Conservation (phyloP, 2,888 invertebrate species). For the Lasioglossum calceatum region DNA sequence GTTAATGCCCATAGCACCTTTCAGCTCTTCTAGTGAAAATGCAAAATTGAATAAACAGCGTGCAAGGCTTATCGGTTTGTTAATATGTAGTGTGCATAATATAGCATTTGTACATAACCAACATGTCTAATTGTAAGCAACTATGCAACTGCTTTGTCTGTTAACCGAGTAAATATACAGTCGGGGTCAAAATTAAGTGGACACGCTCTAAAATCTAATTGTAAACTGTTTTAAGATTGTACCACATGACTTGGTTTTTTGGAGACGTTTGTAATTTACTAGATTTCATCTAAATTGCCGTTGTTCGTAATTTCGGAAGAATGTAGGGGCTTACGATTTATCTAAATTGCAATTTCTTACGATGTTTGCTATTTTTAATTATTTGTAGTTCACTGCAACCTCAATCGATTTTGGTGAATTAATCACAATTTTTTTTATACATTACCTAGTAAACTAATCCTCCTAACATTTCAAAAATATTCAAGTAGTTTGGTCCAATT, state of each 20-base stretch:
- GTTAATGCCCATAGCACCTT: neutral
- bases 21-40: neutral
- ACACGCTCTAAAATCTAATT: neutral
- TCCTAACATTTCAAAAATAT: too few species aligned
- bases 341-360: too few species aligned
- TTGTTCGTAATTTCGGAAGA: too few species aligned
- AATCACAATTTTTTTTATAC: too few species aligned
- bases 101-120: neutral
- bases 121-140: neutral
- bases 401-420: too few species aligned
- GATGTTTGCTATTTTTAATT: too few species aligned
- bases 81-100: neutral
- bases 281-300: too few species aligned
- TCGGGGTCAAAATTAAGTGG: neutral
- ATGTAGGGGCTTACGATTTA: too few species aligned
- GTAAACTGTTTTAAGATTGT: neutral
- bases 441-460: too few species aligned
- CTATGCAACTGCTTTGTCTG: neutral
- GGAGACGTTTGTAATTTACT: too few species aligned
- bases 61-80: neutral
- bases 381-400: too few species aligned
- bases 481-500: too few species aligned
- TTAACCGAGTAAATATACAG: neutral
- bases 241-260: neutral
- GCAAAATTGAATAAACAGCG: neutral